These are phyloP conservation scores for Caenorhabditis panamensis DNA, from an alignment of 2,888 invertebrate genomes.

Conservation along the genomic window DNA sequence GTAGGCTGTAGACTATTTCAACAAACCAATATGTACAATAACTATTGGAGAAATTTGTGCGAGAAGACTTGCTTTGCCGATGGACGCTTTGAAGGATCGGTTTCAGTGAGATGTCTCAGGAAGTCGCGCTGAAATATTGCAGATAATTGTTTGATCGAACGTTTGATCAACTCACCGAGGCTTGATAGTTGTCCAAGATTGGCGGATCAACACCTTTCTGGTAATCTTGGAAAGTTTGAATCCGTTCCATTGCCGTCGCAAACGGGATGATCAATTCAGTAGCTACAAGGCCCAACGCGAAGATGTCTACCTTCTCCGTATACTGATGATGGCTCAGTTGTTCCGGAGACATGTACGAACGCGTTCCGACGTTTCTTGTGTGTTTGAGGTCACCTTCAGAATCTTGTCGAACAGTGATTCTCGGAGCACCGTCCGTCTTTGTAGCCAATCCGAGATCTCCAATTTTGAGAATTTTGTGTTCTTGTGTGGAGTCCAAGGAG, in stretches of 20 bases:
- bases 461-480: conserved; percentile 87
- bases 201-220: conserved; percentile 53
- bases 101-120: conserved; percentile 64
- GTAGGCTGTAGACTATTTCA: background rate
- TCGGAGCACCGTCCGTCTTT: conserved; percentile 43
- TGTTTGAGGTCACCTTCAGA: conserved; percentile 71
- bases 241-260: conserved; percentile 91
- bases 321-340: conserved; percentile 84
- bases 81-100: conserved; percentile 62
- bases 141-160: too few relatives aligned
- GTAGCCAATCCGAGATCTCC: conserved; percentile 99
- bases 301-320: conserved; percentile 83
- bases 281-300: conserved; percentile 87
- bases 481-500: conserved; percentile 87
- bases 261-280: conserved; percentile 94
- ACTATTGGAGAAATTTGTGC: conserved; percentile 43
- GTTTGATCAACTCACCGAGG: conserved; percentile 28
- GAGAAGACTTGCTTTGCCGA: conserved; percentile 47
- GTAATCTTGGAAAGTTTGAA: conserved; percentile 54
- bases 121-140: conserved; percentile 68
- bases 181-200: conserved; percentile 51
- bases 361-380: conserved; percentile 88
- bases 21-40: conserved; percentile 34
- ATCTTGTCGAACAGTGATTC: conserved; percentile 11
- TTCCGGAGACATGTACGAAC: conserved; percentile 98